Evolutionary conservation across 2,113 vertebrate species (phyloP), one percentile per base, ranked within the genome.

Genomic region (Typhlomys cinereus): DNA sequence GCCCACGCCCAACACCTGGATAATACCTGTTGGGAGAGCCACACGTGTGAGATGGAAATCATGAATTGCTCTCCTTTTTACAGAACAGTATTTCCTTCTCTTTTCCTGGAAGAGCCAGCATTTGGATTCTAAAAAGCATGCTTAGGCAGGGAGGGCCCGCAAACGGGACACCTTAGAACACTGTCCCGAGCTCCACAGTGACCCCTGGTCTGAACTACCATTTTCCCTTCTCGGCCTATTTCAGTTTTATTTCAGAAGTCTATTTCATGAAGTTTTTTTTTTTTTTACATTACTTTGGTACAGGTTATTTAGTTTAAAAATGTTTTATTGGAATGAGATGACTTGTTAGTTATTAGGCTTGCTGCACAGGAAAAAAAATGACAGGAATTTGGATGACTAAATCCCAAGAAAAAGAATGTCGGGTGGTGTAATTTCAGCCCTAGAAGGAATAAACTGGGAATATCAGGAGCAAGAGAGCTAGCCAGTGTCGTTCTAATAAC

Each of bases 231-330:
- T 92, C 85, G 50, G 8, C 41, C 9, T 57, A 41, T 82, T 94
- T 64, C 14, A 1, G 46, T 78, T 82, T 93, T 88, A 66, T 76
- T 90, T 93, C 73, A 69, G 67, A 87, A 81, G 74, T 75, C 3
- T 80, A 21, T 92, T 93, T 85, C 59, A 59, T n/a, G 34, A 44
- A 34, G 4, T 14, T 7, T 89, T 87, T 70, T 87, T 84, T 82
- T 85, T 82, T 79, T 64, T 14, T n/a, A n/a, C n/a, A 64, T 86
- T 69, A 62, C 27, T 66, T 90, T 59, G 23, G 25, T 87, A 5
- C 64, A n/a, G 83, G 95, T 93, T 89, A 25, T 75, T 66, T 86
- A 44, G 17, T 52, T 88, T 59, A n/a, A n/a, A n/a, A n/a, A n/a
- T n/a, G n/a, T n/a, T n/a, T n/a, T n/a, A n/a, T n/a, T n/a, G n/a